Evolutionary conservation across 2,797 vertebrate genomes (phyloP), one percentile per base, ranked within the genome.

Genomic region (Brachyrhaphis roseni): DNA sequence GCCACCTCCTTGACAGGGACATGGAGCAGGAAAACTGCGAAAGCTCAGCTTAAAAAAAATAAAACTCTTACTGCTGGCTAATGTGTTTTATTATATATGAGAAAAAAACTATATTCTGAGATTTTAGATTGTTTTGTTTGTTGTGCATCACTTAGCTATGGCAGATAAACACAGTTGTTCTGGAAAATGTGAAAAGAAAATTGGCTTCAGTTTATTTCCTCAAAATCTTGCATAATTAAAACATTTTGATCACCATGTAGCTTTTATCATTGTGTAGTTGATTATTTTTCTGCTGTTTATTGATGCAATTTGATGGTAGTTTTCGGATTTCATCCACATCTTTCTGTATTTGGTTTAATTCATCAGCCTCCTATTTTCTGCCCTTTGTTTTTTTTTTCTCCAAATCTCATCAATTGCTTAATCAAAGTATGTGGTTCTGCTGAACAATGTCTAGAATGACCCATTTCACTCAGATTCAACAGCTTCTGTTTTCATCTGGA

Each of bases 1-100:
- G 85, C 81, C 84, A 82, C 75, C 83, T 72, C 68, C 23, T 26
- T 76, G 74, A 83, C 86, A 31, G 15, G 78, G 83, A 86, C 68
- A 76, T 39, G 70, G 46, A 83, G 49, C 66, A 70, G 87, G n/a
- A 45, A 70, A n/a, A 39, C 1, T 72, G 41, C 28, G n/a, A 80
- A 36, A 6, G 31, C 68, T 18, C 46, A 62, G 26, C 34, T 49
- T 13, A 51, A 55, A 76, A 68, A n/a, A 49, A 20, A 31, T 34
- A 72, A 46, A 1, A 64, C 34, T 36, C 26, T 73, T 34, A 78
- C 39, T 26, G 74, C 49, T 66, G 28, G 15, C 45, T n/a, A 6
- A 74, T 13, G 15, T 34, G 57, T 59, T 59, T 4, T 31, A 15
- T 18, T 64, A 59, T 59, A 15, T 31, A 62, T 8, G 18, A 64